Base-by-base conservation (phyloP, 1,140 invertebrate species). In the Ladona fulva region DNA sequence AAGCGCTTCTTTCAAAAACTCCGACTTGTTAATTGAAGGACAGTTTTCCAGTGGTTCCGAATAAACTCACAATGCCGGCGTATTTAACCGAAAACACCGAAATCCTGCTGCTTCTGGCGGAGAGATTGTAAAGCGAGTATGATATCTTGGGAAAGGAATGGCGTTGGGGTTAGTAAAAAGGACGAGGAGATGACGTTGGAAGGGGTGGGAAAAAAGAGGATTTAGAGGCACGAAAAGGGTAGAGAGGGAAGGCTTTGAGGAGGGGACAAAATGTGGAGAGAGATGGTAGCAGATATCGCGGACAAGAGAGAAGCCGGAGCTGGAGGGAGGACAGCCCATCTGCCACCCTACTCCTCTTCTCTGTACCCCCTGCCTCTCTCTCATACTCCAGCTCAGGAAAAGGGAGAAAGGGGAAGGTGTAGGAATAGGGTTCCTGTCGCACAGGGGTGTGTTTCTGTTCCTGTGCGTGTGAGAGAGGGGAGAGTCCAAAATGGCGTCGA, bases 151-250 rank as follows among this genome's bases (percentile, higher is more conserved):
- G 29, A 37, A 37, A 5, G 29, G 29, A 37, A 37, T 37, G 29
- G 29, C 29, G 29, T 8, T 37, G 29, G 29, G 29, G 29, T 1
- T 37, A 37, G 29, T 37, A 37, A 37, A n/a, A n/a, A n/a, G n/a
- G 44, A 52, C 10, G 10, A 52, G 10, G 44, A 52, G 44, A 11
- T 10, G 44, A 52, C 10, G n/a, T 19, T 66, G 52, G 52, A 22
- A 66, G 52, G n/a, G n/a, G 52, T 66, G n/a, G 52, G 52, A 66
- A 66, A 66, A 66, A 22, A 66, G 52, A 66, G 44, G 44, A 52
- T 52, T 52, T 10, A 52, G 44, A 52, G 44, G 10, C 10, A 52
- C n/a, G n/a, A n/a, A n/a, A n/a, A n/a, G n/a, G n/a, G n/a, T 52
- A 19, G 44, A 52, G 44, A 52, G 44, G 44, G n/a, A 22, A 66